Percentiles rank a stretch among this genome's conserved stretches.
phyloP scores from a whole-genome alignment of 2,888 invertebrate species.

The Lasioglossum pauxillum region DNA sequence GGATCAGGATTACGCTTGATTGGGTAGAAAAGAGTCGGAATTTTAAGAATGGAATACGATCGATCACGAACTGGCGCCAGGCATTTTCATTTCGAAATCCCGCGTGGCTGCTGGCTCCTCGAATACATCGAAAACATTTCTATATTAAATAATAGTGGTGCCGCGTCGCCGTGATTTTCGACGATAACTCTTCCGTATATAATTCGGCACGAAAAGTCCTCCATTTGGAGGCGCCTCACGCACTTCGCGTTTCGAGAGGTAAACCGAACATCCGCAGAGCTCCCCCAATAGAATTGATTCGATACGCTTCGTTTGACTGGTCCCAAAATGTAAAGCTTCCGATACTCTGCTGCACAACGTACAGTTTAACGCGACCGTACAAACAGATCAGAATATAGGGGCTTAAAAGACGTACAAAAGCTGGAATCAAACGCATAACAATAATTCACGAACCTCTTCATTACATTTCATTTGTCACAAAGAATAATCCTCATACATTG shows the following conservation, averaged over 20 bases:
- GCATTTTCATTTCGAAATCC: slow-evolving; percentile 11
- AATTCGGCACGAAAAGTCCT: slow-evolving; percentile 2
- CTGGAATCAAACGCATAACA: background rate
- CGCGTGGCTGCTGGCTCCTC: background rate
- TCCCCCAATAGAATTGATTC: slow-evolving; percentile 17
- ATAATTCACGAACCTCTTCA: background rate
- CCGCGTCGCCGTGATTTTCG: background rate
- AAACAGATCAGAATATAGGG: background rate
- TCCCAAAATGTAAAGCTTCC: slow-evolving; percentile 16
- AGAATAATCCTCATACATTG: background rate
- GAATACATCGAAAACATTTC: slow-evolving; percentile 12
- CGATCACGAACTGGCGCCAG: slow-evolving; percentile 25
- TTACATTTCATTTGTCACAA: background rate
- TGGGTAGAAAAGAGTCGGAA: slow-evolving; percentile 19
- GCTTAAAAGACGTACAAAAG: background rate
- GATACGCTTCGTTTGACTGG: slow-evolving; percentile 24
- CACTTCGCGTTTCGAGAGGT: background rate
- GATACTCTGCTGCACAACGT: background rate
- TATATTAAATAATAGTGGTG: background rate
- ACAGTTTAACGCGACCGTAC: background rate
- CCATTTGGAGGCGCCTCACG: slow-evolving; percentile 27
- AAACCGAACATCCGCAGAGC: slow-evolving; percentile 6
- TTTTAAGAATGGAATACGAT: slow-evolving; percentile 48
- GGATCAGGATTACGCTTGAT: slow-evolving; percentile 28
- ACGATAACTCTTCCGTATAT: slow-evolving; percentile 23